Percentiles rank a stretch among this genome's conserved stretches.
Conservation (phyloP, 1,140 invertebrate species). For the Monomorium pharaonis region DNA sequence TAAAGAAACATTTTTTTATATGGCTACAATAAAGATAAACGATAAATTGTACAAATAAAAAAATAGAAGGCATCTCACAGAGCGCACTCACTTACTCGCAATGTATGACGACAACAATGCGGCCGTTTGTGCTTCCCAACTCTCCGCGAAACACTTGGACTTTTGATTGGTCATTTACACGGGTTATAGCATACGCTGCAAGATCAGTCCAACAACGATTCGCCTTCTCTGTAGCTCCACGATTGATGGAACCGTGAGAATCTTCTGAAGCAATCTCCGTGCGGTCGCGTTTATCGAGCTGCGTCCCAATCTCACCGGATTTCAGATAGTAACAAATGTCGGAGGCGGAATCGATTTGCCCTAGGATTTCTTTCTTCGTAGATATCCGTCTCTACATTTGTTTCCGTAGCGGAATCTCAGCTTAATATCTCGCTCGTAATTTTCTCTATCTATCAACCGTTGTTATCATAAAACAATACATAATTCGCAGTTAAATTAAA, state of each 20-base stretch:
- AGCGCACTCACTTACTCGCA: conserved; percentile 21
- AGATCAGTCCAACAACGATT: conserved; percentile 55
- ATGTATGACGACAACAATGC: conserved; percentile 32
- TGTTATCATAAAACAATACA: neutral
- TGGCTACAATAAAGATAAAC: neutral
- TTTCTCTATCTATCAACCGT: conserved; percentile 25
- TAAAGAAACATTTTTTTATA: conserved; percentile 16
- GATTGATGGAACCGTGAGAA: conserved; percentile 68
- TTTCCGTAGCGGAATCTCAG: conserved; percentile 24
- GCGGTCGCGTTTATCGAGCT: conserved; percentile 61
- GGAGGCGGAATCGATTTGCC: conserved; percentile 59
- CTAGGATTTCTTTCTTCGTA: conserved; percentile 11
- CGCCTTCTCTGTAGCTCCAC: conserved; percentile 45
- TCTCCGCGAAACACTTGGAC: conserved; percentile 62
- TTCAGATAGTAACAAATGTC: conserved; percentile 65
- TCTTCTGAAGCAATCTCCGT: conserved; percentile 72
- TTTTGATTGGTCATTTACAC: conserved; percentile 68
- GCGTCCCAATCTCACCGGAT: conserved; percentile 61
- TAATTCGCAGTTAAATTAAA: neutral
- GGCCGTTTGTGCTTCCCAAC: conserved; percentile 42
- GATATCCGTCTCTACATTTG: conserved; percentile 55
- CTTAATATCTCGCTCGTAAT: conserved; percentile 55
- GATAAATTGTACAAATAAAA: conserved; percentile 27
- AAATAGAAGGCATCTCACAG: conserved; percentile 38
- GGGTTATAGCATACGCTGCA: conserved; percentile 46